phyloP scores from a whole-genome alignment of 2,888 invertebrate species.

The Aethes cnicana region DNA sequence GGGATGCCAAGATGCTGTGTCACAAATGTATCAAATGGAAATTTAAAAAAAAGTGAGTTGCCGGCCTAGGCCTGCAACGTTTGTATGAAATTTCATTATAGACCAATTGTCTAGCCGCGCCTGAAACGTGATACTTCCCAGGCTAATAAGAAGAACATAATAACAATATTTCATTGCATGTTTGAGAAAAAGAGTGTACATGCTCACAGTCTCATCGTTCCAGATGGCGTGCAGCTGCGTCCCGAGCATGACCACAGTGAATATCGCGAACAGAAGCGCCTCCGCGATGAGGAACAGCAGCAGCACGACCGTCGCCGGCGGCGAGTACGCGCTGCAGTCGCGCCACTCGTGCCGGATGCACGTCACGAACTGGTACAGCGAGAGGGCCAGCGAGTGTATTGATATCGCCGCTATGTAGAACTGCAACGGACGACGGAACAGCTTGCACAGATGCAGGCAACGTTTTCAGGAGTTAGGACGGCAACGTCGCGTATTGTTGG shows the following conservation, averaged over 20 bases:
- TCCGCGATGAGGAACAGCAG: conserved; percentile 96
- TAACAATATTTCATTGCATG: too few relatives aligned
- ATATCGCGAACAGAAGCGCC: conserved; percentile 97
- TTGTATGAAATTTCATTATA: too few relatives aligned
- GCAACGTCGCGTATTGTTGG: too few relatives aligned
- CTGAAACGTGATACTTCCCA: too few relatives aligned
- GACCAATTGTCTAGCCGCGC: too few relatives aligned
- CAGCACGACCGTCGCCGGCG: conserved; percentile 97
- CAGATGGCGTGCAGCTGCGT: conserved; percentile 98
- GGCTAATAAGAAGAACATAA: too few relatives aligned
- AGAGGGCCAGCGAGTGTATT: conserved; percentile 94
- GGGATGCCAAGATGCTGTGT: too few relatives aligned
- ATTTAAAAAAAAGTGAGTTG: too few relatives aligned
- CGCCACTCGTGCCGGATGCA: conserved; percentile 98
- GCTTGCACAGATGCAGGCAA: too few relatives aligned
- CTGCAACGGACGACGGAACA: conserved; percentile 78
- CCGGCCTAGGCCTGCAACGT: too few relatives aligned
- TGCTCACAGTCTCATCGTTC: conserved; percentile 96
- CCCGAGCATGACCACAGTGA: conserved; percentile 98
- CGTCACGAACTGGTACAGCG: conserved; percentile 95
- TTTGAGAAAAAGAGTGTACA: neutral
- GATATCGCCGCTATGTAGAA: conserved; percentile 99
- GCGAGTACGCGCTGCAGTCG: conserved; percentile 95
- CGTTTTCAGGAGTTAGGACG: too few relatives aligned
- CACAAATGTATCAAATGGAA: too few relatives aligned